Percentiles rank a stretch among this genome's conserved stretches.
phyloP scores from a whole-genome alignment of 2,888 invertebrate genomes.

The Lathronympha strigana region DNA sequence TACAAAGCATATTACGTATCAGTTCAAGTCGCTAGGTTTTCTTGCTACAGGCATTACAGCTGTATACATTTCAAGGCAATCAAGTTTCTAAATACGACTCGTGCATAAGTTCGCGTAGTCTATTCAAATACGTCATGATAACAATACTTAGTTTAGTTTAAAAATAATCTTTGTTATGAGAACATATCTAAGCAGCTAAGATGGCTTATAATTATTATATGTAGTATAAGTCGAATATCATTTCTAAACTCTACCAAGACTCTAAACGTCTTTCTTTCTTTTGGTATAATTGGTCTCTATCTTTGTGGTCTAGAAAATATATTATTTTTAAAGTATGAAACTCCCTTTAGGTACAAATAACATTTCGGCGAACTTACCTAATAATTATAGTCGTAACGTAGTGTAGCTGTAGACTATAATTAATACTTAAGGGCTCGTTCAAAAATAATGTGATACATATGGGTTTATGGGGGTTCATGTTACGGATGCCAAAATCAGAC shows the following conservation, averaged over 20 bases:
- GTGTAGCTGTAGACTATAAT: no score
- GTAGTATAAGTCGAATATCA: neutral
- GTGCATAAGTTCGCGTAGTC: constrained; percentile 27
- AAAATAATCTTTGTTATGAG: constrained; percentile 11
- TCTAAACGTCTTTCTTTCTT: neutral
- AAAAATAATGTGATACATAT: no score
- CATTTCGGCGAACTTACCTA: no score
- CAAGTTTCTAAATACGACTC: constrained; percentile 59
- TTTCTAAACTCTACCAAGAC: neutral
- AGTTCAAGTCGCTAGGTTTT: constrained; percentile 49
- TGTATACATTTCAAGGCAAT: constrained; percentile 73
- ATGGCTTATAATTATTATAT: neutral
- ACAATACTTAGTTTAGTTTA: constrained; percentile 25
- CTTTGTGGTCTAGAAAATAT: no score
- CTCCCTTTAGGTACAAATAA: no score
- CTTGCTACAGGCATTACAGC: constrained; percentile 69
- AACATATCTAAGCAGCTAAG: neutral
- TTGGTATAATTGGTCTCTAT: no score
- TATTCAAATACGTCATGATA: constrained; percentile 26
- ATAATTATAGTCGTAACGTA: no score
- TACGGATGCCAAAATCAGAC: no score
- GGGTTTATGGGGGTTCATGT: no score
- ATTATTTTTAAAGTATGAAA: no score
- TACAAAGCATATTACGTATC: constrained; percentile 30
- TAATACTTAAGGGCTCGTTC: no score